A percentile compares a stretch with the other conserved stretches of the same genome.
These are phyloP conservation scores for Hyles lineata DNA, from an alignment of 2,888 invertebrate genomes.

Conservation along the genomic window DNA sequence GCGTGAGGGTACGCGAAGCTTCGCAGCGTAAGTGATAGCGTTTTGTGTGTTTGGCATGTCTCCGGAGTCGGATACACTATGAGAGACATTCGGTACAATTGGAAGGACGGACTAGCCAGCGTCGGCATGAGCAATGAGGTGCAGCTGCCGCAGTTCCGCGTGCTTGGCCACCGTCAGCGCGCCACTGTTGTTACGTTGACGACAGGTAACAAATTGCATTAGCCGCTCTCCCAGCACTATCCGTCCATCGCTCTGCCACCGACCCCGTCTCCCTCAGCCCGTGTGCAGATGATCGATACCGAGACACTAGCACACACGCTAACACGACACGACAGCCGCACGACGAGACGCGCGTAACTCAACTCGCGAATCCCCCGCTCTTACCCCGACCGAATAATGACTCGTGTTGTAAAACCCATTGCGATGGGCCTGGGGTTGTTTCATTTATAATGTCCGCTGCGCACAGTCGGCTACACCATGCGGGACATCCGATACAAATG, in stretches of 20 bases:
- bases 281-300: constrained; percentile 75
- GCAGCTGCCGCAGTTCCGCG: constrained; percentile 98
- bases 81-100: constrained; percentile 98
- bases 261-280: constrained; percentile 82
- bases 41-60: constrained; percentile 86
- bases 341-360: constrained; percentile 72
- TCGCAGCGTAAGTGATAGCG: constrained; percentile 84
- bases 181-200: constrained; percentile 97
- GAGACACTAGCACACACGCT: constrained; percentile 81
- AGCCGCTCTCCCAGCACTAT: constrained; percentile 72
- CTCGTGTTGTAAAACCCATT: constrained; percentile 83
- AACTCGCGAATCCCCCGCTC: constrained; percentile 74
- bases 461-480: constrained; percentile 98
- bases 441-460: constrained; percentile 82
- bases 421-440: constrained; percentile 83
- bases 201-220: constrained; percentile 92
- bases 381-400: constrained; percentile 77
- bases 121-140: constrained; percentile 98
- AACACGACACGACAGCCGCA: constrained; percentile 77
- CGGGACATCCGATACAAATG: constrained; percentile 98
- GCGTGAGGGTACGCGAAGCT: constrained; percentile 68
- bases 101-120: constrained; percentile 96
- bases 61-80: constrained; percentile 97
- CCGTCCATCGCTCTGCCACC: constrained; percentile 75
- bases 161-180: constrained; percentile 97